Base-by-base conservation (phyloP, 2,888 invertebrate genomes). In the Apoderus coryli region DNA sequence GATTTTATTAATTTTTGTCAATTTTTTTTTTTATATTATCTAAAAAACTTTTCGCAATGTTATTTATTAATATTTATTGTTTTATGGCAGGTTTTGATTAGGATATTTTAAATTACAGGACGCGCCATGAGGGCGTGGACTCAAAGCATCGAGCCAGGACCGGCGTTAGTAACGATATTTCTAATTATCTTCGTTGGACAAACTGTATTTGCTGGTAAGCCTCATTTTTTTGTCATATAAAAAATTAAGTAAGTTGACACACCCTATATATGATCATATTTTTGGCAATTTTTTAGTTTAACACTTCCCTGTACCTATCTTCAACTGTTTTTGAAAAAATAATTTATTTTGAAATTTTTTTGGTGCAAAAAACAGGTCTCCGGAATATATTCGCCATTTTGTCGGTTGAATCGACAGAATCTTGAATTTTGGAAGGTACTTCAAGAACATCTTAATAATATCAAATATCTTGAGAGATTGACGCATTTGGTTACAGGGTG, bases 101-200 rank as follows among this genome's bases (percentile, higher is more conserved):
- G 6, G 19, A 35, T 44, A 45, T 37, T 48, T 45, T 47, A 49
- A 46, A 41, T 57, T 58, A 32, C 53, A 57, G 56, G 56, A 58
- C 61, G 57, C 63, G 64, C 61, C 59, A 65, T 64, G 64, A 58
- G 59, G 65, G 63, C 64, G 63, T 60, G 63, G 60, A 60, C 59
- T 56, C 58, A 57, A 54, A 57, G 61, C 52, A 54, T 57, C 33
- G 44, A 45, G 47, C 56, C 56, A 48, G 58, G 59, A 48, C 56
- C 62, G 45, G 52, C 50, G 37, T 45, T 55, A 34, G 14, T 44
- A 34, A 43, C 50, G 35, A 35, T 52, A 32, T 40, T 51, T 43
- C 39, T 54, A 32, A 35, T 49, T 22, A 36, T 53, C 31, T 26
- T 41, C 16, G 34, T 48, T 38, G 44, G 47, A 31, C 43, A 46